phyloP scores from a whole-genome alignment of 2,888 invertebrate genomes.

The Hartigia nigra region DNA sequence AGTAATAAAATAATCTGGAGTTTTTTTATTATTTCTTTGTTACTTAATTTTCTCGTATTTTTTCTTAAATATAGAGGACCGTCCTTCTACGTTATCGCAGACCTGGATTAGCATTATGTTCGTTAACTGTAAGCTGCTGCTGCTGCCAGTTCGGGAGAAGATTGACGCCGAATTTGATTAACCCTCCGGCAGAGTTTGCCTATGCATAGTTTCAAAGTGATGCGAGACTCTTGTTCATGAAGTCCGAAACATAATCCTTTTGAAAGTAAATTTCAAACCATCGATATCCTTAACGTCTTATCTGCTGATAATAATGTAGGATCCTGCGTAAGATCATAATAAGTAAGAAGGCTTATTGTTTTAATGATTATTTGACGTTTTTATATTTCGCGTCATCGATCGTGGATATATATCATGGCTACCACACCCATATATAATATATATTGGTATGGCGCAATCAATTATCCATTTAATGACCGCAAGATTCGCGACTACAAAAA shows the following conservation, averaged over 20 bases:
- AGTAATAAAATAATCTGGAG: background rate
- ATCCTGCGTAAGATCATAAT: background rate
- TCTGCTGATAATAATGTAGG: background rate
- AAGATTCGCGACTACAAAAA: background rate
- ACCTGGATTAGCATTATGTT: background rate
- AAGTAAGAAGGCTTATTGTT: background rate
- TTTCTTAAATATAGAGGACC: background rate
- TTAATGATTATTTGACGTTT: background rate
- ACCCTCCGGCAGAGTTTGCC: background rate
- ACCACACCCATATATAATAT: too few relatives aligned
- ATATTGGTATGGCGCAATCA: background rate
- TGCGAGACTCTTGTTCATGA: background rate
- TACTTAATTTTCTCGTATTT: background rate
- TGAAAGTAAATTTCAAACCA: background rate
- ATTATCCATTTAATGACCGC: background rate
- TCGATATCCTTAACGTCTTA: background rate
- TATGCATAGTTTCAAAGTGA: background rate
- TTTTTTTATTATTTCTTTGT: background rate
- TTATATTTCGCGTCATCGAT: background rate
- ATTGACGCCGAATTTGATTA: background rate
- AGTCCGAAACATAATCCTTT: background rate
- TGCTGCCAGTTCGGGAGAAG: background rate
- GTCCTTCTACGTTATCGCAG: background rate
- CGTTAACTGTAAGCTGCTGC: background rate
- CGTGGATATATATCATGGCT: background rate